Base-by-base conservation (phyloP, 2,797 vertebrate genomes). In the Silurus lanzhouensis region DNA sequence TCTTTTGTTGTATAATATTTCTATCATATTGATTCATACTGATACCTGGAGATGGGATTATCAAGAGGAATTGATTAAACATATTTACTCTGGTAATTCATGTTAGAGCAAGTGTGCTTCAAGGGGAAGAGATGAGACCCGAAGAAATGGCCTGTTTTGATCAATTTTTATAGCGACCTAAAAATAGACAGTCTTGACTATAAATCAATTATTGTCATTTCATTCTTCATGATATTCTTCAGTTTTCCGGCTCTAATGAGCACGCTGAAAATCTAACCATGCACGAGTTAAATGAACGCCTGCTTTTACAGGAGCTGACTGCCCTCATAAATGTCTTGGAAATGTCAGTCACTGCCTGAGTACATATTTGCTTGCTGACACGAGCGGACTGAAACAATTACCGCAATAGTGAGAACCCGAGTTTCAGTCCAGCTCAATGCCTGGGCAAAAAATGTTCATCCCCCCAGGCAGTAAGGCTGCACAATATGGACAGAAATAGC, bases 281-380 rank as follows among this genome's bases (percentile, higher is more conserved):
- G 75, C n/a, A 10, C 17, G 67, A 71, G 44, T 74, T 72, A 75
- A 80, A 75, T 7, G 68, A 75, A 80, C 8, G 12, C 1, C 0
- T 7, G 63, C 25, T 68, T 70, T 58, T 27, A 2, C 75, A 19
- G 31, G 10, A 58, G 38, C n/a, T 14, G 46, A 75, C 27, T 64
- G 44, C 66, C 81, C 82, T 71, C 81, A 86, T 79, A 86, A 86
- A 86, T 80, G 82, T 83, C 85, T 87, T 72, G 76, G 64, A 87
- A 87, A 87, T 87, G 82, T 83, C 81, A 86, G n/a, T 81, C 67
- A 80, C 63, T 87, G 85, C 76, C 67, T 60, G 82, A 46, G 75
- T 74, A 79, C 60, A 83, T 74, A 86, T 86, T 86, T 83, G 66
- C 75, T 75, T n/a, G 64, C 75, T 68, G 20, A 52, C 76, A 76